These are phyloP conservation scores for Carollia perspicillata DNA, from an alignment of 2,113 vertebrate species.

Conservation along the genomic window DNA sequence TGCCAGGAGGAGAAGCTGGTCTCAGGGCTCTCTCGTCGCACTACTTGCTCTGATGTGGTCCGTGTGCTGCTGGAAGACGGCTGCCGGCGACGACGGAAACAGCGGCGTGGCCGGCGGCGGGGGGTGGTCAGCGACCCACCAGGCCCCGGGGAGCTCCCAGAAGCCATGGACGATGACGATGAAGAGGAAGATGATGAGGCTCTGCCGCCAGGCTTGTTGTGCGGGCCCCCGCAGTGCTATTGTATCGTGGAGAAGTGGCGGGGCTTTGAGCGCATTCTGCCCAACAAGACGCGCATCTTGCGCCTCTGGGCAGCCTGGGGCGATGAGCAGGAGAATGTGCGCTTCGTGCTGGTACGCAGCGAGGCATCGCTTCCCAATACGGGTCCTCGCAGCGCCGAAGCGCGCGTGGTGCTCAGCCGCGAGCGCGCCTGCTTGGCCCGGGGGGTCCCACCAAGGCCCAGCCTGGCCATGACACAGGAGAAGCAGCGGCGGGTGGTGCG, in stretches of 20 bases:
- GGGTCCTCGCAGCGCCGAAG: constrained; percentile 92
- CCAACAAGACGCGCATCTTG: constrained; percentile 91
- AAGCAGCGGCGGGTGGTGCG: constrained; percentile 92
- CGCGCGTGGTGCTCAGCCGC: constrained; percentile 91
- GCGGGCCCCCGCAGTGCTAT: constrained; percentile 87
- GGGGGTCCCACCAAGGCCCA: constrained; percentile 75
- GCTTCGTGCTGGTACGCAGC: constrained; percentile 91
- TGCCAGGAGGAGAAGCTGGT: constrained; percentile 94
- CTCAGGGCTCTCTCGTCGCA: constrained; percentile 91
- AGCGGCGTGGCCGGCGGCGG: constrained; percentile 73
- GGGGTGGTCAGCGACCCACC: not conserved
- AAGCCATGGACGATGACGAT: constrained; percentile 56
- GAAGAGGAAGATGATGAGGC: constrained; percentile 57
- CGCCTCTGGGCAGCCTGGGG: constrained; percentile 95
- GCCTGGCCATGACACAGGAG: constrained; percentile 84
- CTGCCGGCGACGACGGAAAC: constrained; percentile 71
- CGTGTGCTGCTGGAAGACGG: constrained; percentile 90
- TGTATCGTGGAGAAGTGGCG: constrained; percentile 97
- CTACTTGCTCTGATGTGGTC: constrained; percentile 93
- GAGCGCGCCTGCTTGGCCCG: constrained; percentile 83
- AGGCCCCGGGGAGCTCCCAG: constrained; percentile 6
- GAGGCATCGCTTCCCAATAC: constrained; percentile 87
- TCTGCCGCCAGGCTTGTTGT: constrained; percentile 82
- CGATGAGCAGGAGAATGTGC: constrained; percentile 90
- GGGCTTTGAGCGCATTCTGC: constrained; percentile 92